These are phyloP conservation scores for Agonopterix arenella DNA, from an alignment of 2,888 invertebrate genomes.

Conservation along the genomic window DNA sequence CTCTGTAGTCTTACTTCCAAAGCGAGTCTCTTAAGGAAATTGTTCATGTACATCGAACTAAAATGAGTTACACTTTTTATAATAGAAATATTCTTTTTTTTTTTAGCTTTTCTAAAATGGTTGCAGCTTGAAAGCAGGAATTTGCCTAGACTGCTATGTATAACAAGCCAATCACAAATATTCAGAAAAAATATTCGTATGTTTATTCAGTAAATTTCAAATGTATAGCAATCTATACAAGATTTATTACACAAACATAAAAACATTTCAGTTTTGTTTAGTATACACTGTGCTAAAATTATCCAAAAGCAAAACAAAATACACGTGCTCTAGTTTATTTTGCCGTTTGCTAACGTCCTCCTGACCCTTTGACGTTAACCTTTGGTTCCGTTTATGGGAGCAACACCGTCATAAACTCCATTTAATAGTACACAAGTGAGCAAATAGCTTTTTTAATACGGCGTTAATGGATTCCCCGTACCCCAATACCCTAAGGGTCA, in stretches of 20 bases:
- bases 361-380: constrained; percentile 45
- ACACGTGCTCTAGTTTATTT: too few species aligned
- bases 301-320: not conserved
- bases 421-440: constrained; percentile 44
- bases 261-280: not conserved
- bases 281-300: not conserved
- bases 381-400: constrained; percentile 37
- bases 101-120: too few species aligned
- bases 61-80: too few species aligned
- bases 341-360: constrained; percentile 25
- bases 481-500: constrained; percentile 23
- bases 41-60: too few species aligned
- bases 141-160: too few species aligned
- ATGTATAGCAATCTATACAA: too few species aligned
- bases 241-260: too few species aligned
- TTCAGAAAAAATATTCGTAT: too few species aligned
- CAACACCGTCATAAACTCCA: constrained; percentile 40
- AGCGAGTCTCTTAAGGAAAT: not conserved
- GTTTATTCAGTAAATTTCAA: too few species aligned
- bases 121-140: too few species aligned
- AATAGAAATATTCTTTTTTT: too few species aligned
- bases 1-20: not conserved
- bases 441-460: constrained; percentile 51
- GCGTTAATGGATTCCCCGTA: constrained; percentile 40
- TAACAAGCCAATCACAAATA: too few species aligned